These are phyloP conservation scores for Drosophila quadrilineata DNA, from an alignment of 1,140 invertebrate species.

Conservation along the genomic window DNA sequence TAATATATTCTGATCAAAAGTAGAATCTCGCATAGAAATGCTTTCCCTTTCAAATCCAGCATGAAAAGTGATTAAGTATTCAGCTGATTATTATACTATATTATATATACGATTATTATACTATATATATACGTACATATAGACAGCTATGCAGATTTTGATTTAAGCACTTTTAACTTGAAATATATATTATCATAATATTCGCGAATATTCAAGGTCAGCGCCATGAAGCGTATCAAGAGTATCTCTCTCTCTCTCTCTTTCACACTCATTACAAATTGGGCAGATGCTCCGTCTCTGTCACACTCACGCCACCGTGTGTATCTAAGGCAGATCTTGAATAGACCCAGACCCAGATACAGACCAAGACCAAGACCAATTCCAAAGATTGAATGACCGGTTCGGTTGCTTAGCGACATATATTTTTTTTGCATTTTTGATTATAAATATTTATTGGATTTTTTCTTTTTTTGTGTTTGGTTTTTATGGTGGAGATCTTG, in stretches of 20 bases:
- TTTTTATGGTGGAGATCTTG: neutral
- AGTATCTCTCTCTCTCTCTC: neutral
- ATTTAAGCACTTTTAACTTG: no score
- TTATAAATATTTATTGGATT: neutral
- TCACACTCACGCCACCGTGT: neutral
- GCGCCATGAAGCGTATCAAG: no score
- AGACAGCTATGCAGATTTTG: no score
- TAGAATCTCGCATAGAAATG: no score
- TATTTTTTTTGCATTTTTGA: neutral
- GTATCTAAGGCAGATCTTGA: neutral
- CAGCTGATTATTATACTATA: no score
- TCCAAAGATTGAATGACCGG: constrained; percentile 1
- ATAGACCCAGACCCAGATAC: neutral
- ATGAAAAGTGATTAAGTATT: no score
- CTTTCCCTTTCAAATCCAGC: no score
- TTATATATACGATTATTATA: no score
- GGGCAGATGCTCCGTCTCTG: neutral
- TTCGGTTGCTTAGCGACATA: neutral
- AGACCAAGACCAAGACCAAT: no score
- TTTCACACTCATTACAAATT: neutral
- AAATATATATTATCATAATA: neutral
- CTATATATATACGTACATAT: no score
- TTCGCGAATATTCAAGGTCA: neutral
- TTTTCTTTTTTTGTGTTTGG: neutral
- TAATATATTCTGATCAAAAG: no score